A percentile compares a stretch with the other conserved stretches of the same genome.
Evolutionary conservation across 2,797 vertebrate genomes (phyloP).

Genomic region (Remorina albescens): DNA sequence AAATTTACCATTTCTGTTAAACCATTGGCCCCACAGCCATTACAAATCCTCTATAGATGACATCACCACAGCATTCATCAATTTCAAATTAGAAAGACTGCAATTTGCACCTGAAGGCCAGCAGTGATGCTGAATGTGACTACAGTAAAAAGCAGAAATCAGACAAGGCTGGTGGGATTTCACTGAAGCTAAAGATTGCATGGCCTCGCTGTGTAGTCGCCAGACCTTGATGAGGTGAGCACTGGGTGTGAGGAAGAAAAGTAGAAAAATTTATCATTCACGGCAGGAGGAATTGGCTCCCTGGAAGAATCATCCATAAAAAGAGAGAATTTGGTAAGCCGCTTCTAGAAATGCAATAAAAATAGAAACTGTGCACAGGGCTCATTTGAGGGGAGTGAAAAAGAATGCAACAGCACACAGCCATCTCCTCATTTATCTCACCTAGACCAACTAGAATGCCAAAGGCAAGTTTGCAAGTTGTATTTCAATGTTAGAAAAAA

Average conservation of each 20-base stretch:
- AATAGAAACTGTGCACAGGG: slow-evolving; percentile 13
- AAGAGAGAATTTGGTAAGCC: slow-evolving; percentile 42
- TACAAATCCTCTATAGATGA: slow-evolving; percentile 59
- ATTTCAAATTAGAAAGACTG: slow-evolving; percentile 63
- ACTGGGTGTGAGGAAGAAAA: slow-evolving; percentile 36
- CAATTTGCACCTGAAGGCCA: slow-evolving; percentile 56
- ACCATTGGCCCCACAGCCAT: slow-evolving; percentile 38
- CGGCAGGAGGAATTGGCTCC: slow-evolving; percentile 56
- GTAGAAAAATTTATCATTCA: slow-evolving; percentile 58
- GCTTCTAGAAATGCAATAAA: slow-evolving; percentile 27
- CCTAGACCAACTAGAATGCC: slow-evolving; percentile 13
- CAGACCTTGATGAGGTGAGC: slow-evolving; percentile 46
- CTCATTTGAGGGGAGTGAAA: slow-evolving; percentile 29
- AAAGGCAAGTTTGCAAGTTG: slow-evolving; percentile 1
- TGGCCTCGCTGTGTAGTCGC: slow-evolving; percentile 15
- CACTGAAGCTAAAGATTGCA: slow-evolving; percentile 19
- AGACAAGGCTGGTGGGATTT: slow-evolving; percentile 1
- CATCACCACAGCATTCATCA: slow-evolving; percentile 56
- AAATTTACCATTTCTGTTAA: slow-evolving; percentile 39
- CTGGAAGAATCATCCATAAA: slow-evolving; percentile 56
- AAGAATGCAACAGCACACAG: slow-evolving; percentile 13
- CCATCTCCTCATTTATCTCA: slow-evolving; percentile 24
- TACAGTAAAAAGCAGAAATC: slow-evolving; percentile 24
- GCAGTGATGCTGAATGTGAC: slow-evolving; percentile 11
- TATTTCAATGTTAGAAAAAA: not conserved